Percentiles rank a stretch among this genome's conserved stretches.
Conservation (phyloP, 2,113 vertebrate genomes). For the Apeltes quadracus region DNA sequence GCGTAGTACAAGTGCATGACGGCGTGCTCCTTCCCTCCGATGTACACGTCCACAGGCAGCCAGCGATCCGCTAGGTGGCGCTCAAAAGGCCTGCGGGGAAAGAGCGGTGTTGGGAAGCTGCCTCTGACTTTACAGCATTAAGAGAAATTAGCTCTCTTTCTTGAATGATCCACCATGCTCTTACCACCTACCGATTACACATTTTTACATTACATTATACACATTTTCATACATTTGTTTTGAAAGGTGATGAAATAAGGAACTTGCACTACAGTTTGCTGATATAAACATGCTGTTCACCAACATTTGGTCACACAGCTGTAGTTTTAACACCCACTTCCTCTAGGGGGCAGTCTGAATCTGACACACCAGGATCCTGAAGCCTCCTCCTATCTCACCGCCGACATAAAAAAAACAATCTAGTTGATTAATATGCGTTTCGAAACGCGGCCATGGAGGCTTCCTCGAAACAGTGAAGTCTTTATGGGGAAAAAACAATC, state of each 20-base stretch:
- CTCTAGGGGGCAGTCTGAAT: conserved; percentile 75
- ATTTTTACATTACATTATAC: no score
- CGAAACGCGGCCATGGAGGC: neutral
- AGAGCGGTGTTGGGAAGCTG: neutral
- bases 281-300: neutral
- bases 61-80: conserved; percentile 85
- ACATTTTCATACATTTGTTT: neutral
- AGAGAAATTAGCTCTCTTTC: conserved; percentile 2
- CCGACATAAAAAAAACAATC: neutral
- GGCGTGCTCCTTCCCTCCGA: conserved; percentile 95
- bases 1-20: conserved; percentile 98
- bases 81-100: conserved; percentile 85
- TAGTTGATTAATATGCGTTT: neutral
- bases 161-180: neutral
- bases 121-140: neutral
- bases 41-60: conserved; percentile 96
- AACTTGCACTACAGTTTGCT: neutral
- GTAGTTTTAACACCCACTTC: conserved; percentile 11
- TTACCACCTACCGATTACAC: neutral
- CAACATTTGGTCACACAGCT: neutral
- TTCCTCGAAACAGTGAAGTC: conserved; percentile 1
- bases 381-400: conserved; percentile 8
- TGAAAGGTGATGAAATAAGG: neutral
- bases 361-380: conserved; percentile 38
- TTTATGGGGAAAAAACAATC: neutral